Evolutionary conservation across 2,888 invertebrate genomes (phyloP), one percentile per base, ranked within the genome.

Genomic region (Drosophila yooni): DNA sequence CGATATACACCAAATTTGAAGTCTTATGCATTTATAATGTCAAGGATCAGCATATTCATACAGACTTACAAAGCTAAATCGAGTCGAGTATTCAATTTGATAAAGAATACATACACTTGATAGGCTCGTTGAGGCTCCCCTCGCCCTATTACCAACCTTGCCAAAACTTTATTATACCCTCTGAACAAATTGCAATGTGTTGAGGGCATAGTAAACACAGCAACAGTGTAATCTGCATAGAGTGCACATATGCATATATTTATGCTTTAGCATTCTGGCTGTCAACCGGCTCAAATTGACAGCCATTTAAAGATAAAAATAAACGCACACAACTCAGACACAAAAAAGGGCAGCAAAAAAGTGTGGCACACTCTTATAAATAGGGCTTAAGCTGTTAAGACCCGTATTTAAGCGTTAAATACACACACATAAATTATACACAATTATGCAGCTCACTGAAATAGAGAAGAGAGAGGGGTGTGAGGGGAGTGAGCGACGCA

Each of bases 361-460:
- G 21, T 15, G 8, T 57, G 27, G 21, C 21, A 29, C 40, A 40
- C n/a, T 11, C 48, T 48, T 46, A 43, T 46, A 46, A 46, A 58
- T 25, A 27, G 18, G 33, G 25, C 33, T 60, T n/a, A 36, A n/a
- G n/a, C n/a, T 29, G 6, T 60, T 27, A 6, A 21, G 15, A 27
- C 56, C n/a, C 13, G 27, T n/a, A 36, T 36, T 62, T 21, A 31
- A 31, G 21, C 21, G 11, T 5, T n/a, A 27, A 18, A 50, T 36
- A 50, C n/a, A 34, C 18, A 34, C 38, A 40, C 15, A 65, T 62
- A 71, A 70, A 71, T 71, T 72, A 40, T n/a, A 63, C 63, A 48
- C 57, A 71, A 63, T 63, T 69, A 69, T 69, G 38, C 36, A 33
- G 43, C 43, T 64, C 34, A 64, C 34, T 33, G 40, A 58, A 58